phyloP scores from a whole-genome alignment of 2,113 vertebrate species.

The Herpailurus yagouaroundi region DNA sequence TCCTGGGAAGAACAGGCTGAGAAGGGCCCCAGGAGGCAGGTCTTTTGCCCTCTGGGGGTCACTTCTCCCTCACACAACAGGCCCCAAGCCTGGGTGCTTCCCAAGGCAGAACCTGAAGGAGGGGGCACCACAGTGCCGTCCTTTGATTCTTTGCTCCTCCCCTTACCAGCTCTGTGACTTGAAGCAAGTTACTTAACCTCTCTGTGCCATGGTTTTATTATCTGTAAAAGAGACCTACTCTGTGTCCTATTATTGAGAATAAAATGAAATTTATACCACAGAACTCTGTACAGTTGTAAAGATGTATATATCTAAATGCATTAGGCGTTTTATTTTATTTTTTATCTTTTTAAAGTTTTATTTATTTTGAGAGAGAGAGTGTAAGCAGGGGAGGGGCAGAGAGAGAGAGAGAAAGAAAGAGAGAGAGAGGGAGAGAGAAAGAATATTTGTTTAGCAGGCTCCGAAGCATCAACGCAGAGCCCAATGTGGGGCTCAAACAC shows the following conservation, averaged over 20 bases:
- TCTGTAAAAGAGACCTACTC: background rate
- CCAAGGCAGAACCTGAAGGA: background rate
- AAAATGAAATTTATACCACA: background rate
- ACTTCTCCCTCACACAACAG: background rate
- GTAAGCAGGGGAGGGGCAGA: no score
- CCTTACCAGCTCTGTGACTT: slow-evolving; percentile 15
- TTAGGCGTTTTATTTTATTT: background rate
- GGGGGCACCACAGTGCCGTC: background rate
- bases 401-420: no score
- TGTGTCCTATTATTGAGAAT: slow-evolving; percentile 19
- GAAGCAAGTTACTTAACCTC: background rate
- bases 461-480: no score
- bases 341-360: no score
- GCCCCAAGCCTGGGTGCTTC: background rate
- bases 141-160: background rate
- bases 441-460: no score
- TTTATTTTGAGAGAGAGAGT: no score
- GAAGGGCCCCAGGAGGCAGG: background rate
- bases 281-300: background rate
- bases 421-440: no score
- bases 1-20: background rate
- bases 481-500: no score
- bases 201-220: slow-evolving; percentile 40
- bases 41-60: background rate
- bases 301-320: background rate